phyloP scores from a whole-genome alignment of 2,113 vertebrate species.

The Festucalex cinctus region DNA sequence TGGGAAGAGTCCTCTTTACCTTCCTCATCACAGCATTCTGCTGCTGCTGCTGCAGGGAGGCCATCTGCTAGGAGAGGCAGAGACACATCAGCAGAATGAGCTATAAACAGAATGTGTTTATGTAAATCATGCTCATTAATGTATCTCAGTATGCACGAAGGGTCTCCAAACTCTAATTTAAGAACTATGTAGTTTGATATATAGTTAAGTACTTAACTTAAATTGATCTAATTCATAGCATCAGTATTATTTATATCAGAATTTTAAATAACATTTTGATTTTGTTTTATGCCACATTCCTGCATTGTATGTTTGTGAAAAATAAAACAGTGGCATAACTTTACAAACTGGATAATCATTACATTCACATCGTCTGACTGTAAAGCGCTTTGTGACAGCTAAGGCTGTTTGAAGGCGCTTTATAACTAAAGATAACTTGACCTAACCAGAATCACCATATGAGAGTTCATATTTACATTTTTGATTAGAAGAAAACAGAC shows the following conservation, averaged over 20 bases:
- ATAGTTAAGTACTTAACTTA: constrained; percentile 7
- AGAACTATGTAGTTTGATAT: constrained; percentile 18
- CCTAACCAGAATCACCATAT: not conserved
- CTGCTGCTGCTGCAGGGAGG: constrained; percentile 89
- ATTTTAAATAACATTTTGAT: constrained; percentile 20
- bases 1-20: constrained; percentile 96
- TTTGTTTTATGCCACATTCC: constrained; percentile 11
- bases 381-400: too few species aligned
- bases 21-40: constrained; percentile 91
- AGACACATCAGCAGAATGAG: constrained; percentile 55
- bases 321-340: not conserved
- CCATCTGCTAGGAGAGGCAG: constrained; percentile 77
- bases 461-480: not conserved
- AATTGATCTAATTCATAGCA: constrained; percentile 15
- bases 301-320: constrained; percentile 9
- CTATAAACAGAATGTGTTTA: constrained; percentile 56
- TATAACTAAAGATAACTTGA: too few species aligned
- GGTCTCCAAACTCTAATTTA: constrained; percentile 19
- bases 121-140: constrained; percentile 56
- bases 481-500: not conserved
- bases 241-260: not conserved
- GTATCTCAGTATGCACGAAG: constrained; percentile 25
- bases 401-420: too few species aligned
- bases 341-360: not conserved
- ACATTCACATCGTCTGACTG: not conserved